These are phyloP conservation scores for Clarias laeviceps DNA, from an alignment of 2,797 vertebrate species.

Conservation along the genomic window DNA sequence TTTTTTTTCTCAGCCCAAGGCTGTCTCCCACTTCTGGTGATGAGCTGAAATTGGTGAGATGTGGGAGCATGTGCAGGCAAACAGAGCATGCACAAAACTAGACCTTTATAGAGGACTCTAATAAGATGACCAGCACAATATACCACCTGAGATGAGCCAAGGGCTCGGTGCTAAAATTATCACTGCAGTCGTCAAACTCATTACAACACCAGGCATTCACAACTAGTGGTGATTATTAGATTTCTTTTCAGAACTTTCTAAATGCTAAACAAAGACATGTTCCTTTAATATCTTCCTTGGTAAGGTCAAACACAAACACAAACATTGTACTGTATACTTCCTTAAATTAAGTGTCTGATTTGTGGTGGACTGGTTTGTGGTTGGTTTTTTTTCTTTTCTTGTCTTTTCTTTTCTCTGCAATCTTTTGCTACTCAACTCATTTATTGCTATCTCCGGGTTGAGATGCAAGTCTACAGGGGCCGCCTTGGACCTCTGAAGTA, in stretches of 20 bases:
- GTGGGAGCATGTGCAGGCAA: conserved; percentile 66
- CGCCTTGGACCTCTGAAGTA: conserved; percentile 37
- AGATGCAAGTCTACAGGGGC: conserved; percentile 51
- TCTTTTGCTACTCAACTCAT: conserved; percentile 44
- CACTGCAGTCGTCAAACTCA: conserved; percentile 39
- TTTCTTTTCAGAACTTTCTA: conserved; percentile 42
- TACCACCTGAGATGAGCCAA: conserved; percentile 32
- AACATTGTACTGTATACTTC: not conserved
- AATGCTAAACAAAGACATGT: not conserved
- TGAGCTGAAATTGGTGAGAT: conserved; percentile 70
- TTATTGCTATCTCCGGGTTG: conserved; percentile 45
- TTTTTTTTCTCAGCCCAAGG: conserved; percentile 27
- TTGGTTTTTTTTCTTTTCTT: conserved; percentile 26
- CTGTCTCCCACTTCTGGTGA: conserved; percentile 63
- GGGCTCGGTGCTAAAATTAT: conserved; percentile 40
- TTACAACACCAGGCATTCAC: conserved; percentile 36
- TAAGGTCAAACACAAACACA: not conserved
- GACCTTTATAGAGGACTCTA: conserved; percentile 71
- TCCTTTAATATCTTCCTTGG: not conserved
- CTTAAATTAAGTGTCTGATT: conserved; percentile 9
- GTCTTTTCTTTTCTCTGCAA: conserved; percentile 46
- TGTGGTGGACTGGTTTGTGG: not conserved
- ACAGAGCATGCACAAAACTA: conserved; percentile 69
- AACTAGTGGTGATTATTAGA: conserved; percentile 47
- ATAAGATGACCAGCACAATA: conserved; percentile 66